Conservation (phyloP, 2,797 vertebrate species). For the Falco concolor region DNA sequence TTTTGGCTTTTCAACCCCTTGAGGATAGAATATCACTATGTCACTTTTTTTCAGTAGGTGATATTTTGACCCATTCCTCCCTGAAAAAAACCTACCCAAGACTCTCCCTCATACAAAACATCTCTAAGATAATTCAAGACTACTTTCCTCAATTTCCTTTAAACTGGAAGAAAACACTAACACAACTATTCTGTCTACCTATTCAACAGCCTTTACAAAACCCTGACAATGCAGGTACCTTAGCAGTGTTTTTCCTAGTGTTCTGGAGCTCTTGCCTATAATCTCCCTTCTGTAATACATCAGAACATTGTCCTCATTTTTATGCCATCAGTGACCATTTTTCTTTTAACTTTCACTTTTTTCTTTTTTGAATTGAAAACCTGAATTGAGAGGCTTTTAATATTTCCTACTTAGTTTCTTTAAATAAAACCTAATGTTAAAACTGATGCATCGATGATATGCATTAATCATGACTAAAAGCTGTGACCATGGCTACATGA, state of each 20-base stretch:
- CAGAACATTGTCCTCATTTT: not conserved
- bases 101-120: not conserved
- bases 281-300: not conserved
- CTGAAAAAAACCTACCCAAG: not conserved
- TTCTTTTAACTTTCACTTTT: not conserved
- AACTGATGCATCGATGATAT: conserved; percentile 22
- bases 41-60: not conserved
- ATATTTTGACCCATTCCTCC: not conserved
- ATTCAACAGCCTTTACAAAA: not conserved
- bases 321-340: not conserved
- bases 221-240: rapidly evolving
- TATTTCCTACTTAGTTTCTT: not conserved
- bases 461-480: conserved; percentile 48
- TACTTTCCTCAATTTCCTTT: not conserved
- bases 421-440: conserved; percentile 35
- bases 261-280: not conserved
- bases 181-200: not conserved
- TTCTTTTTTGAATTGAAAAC: not conserved
- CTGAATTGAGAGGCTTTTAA: conserved; percentile 8
- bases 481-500: not conserved
- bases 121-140: not conserved
- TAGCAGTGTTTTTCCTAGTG: not conserved
- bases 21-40: not conserved
- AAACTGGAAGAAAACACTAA: not conserved
- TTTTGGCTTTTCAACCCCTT: not conserved